Evolutionary conservation across 2,113 vertebrate genomes (phyloP).

Genomic region (Meles meles): DNA sequence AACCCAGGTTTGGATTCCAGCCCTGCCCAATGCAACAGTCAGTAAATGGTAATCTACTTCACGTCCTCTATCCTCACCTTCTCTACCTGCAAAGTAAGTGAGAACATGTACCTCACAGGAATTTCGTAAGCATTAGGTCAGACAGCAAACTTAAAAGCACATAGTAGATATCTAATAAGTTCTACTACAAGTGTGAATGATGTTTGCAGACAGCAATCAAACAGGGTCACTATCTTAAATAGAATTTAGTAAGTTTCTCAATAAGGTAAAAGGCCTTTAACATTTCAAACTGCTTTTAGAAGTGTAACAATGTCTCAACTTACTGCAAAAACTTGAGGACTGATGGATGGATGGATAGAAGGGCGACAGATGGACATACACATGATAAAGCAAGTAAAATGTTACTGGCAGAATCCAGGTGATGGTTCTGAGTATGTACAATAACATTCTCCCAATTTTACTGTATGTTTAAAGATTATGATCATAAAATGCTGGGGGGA

Average conservation of each 20-base stretch:
- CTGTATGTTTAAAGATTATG: neutral
- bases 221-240: neutral
- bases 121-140: neutral
- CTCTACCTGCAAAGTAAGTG: neutral
- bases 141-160: neutral
- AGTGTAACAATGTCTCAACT: neutral
- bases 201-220: neutral
- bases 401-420: neutral
- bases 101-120: neutral
- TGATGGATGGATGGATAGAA: neutral
- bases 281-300: neutral
- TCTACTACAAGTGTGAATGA: neutral
- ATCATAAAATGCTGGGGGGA: neutral
- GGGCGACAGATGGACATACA: neutral
- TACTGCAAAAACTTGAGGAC: neutral
- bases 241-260: neutral
- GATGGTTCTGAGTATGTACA: neutral
- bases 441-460: neutral
- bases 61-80: neutral
- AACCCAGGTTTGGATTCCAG: neutral
- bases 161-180: neutral
- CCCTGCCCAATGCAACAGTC: neutral
- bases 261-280: neutral
- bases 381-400: neutral
- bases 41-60: neutral